Percentiles rank a stretch among this genome's conserved stretches.
phyloP scores from a whole-genome alignment of 2,888 invertebrate genomes.

The Synergus japonicus region DNA sequence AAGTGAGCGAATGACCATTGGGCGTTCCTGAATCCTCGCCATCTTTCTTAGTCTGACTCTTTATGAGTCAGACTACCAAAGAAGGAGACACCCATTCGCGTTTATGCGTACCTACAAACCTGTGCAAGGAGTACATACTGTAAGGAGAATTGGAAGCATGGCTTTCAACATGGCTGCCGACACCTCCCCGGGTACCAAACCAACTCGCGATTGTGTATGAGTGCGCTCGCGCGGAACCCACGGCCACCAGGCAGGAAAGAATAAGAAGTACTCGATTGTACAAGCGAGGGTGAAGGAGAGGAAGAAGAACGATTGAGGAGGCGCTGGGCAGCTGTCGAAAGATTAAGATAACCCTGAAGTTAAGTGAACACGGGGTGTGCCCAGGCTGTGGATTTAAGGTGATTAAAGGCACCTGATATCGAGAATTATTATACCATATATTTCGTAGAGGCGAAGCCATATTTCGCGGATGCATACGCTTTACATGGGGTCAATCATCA shows the following conservation, averaged over 20 bases:
- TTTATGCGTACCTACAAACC: constrained; percentile 24
- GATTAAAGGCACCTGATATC: constrained; percentile 77
- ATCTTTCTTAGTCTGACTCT: constrained; percentile 32
- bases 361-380: constrained; percentile 73
- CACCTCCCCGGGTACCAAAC: constrained; percentile 30
- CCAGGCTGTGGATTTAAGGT: constrained; percentile 76
- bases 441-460: constrained; percentile 68
- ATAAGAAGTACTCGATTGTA: constrained; percentile 59
- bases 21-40: constrained; percentile 37
- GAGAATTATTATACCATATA: constrained; percentile 75
- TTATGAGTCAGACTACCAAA: constrained; percentile 28
- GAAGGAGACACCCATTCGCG: constrained; percentile 38
- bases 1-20: constrained; percentile 1
- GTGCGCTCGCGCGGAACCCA: constrained; percentile 21
- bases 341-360: constrained; percentile 77
- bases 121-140: constrained; percentile 17
- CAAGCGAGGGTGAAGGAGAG: constrained; percentile 59
- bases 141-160: constrained; percentile 46
- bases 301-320: constrained; percentile 64
- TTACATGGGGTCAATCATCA: constrained; percentile 1
- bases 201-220: constrained; percentile 10
- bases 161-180: constrained; percentile 51
- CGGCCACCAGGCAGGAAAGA: constrained; percentile 50
- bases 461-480: constrained; percentile 8
- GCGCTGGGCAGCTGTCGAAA: constrained; percentile 77